Evolutionary conservation across 2,113 vertebrate genomes (phyloP).

Genomic region (Protobothrops mucrosquamatus): DNA sequence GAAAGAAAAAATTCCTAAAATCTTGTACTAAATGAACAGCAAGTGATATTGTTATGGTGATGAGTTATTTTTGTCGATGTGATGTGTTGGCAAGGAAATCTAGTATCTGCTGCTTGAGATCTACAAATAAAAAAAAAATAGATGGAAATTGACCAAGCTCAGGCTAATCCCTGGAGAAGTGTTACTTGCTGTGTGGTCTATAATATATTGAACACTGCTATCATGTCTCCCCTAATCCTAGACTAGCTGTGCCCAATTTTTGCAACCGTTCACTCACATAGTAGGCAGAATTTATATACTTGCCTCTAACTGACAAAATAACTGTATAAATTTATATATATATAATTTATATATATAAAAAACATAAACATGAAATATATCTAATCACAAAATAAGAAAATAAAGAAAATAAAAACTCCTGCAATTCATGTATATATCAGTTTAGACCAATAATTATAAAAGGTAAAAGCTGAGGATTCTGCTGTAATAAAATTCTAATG

Average conservation of each 20-base stretch:
- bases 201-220: background rate
- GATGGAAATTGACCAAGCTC: background rate
- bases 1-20: background rate
- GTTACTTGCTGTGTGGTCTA: background rate
- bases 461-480: background rate
- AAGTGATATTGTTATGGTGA: background rate
- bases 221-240: no score
- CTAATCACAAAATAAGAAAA: background rate
- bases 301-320: no score
- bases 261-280: no score
- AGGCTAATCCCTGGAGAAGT: background rate
- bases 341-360: no score
- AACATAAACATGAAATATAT: no score
- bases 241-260: no score
- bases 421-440: background rate
- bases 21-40: background rate
- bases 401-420: background rate
- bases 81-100: background rate
- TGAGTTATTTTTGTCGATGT: background rate
- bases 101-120: background rate
- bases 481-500: background rate
- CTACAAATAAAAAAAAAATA: background rate
- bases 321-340: no score
- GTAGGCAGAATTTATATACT: no score
- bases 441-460: background rate